Evolutionary conservation across 2,113 vertebrate genomes (phyloP), one percentile per base, ranked within the genome.

Genomic region (Argyrosomus japonicus): DNA sequence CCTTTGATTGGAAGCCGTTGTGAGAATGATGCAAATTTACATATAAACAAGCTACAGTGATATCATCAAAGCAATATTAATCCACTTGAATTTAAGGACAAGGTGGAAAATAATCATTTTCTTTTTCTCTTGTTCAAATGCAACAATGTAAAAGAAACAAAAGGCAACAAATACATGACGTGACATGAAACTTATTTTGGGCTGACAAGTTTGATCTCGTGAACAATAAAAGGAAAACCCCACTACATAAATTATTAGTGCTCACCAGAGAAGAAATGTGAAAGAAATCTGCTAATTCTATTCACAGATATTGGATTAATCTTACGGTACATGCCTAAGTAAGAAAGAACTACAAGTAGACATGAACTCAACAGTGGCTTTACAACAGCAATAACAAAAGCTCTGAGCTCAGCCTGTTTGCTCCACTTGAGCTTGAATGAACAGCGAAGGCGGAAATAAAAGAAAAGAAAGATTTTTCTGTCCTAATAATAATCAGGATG

Each of bases 311-410:
- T 62, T 61, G 71, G 51, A 82, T 73, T 61, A n/a, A 68, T 71
- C 68, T 9, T 56, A 60, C 14, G 27, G 2, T 18, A 21, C 29
- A 64, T 67, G 18, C 64, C 47, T 57, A 19, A 63, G n/a, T 9
- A 45, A 51, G 51, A 76, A 70, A 14, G 29, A 75, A 62, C 47
- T 19, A 47, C 14, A 10, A 61, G 29, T 21, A 73, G 27, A 69
- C 7, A 2, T 21, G 74, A 87, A 62, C 65, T 75, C 23, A 25
- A 56, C 25, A 27, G 51, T 21, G 61, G 57, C 51, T 84, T 71
- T 82, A 21, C 17, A 73, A 29, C 4, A 74, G 67, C 25, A 62
- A 68, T 29, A 79, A 83, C 56, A 83, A 76, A 85, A 81, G 51
- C 40, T 71, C 57, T 27, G 14, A 83, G 45, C 61, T 51, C 45